Base-by-base conservation (phyloP, 2,888 invertebrate species). In the Chloroclysta siterata region DNA sequence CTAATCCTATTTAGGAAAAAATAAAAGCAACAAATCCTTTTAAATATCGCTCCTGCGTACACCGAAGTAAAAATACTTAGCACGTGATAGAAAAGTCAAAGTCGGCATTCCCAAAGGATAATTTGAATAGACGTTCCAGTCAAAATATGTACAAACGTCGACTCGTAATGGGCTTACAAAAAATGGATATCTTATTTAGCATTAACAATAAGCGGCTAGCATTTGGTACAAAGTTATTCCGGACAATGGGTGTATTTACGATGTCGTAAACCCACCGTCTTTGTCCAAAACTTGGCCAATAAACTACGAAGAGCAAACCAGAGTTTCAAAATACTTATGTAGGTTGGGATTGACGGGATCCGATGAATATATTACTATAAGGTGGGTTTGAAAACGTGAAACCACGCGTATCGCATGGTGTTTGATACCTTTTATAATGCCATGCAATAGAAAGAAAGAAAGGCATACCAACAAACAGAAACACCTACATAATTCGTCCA, bases 131-230 rank as follows among this genome's bases (percentile, higher is more conserved):
- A 79, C 78, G 78, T 81, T 74, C 80, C 64, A 87, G 91, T 93
- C 92, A 92, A 91, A 93, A 93, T 90, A 92, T 92, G 88, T 92
- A 89, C 90, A 89, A 89, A 87, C 81, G 81, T 75, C 74, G 70
- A 81, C 74, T 53, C 44, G 78, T 90, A 88, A 89, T 89, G 83
- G 90, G 78, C 85, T 80, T 82, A 85, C 87, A 46, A 86, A 89
- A 92, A 90, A 86, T 89, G 87, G 89, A 93, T 87, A 85, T 90
- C 92, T 93, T 87, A 93, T 90, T 93, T 90, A 89, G 84, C 79
- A 81, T 84, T 82, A 87, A 93, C 90, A 91, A 91, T 89, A 80
- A 85, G 85, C 82, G 80, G 78, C 68, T 81, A 80, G 85, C 81
- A 81, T 87, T 90, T 86, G 81, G 87, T 85, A 81, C 81, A 78